Base-by-base conservation (phyloP, 2,797 vertebrate genomes). In the Acipenser ruthenus region DNA sequence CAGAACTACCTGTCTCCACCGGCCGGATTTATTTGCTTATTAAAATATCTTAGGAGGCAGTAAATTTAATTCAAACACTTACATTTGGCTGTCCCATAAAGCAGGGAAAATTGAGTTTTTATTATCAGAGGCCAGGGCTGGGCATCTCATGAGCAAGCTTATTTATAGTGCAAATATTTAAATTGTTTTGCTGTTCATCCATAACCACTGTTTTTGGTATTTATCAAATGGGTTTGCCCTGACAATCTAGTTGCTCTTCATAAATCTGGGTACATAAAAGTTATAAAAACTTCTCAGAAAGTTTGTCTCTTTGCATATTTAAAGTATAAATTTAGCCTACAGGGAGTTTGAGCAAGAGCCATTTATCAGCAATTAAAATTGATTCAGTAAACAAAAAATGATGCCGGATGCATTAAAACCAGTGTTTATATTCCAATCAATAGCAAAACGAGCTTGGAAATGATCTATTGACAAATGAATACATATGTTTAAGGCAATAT, bases 121-220 rank as follows among this genome's bases (percentile, higher is more conserved):
- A 65, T 18, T 56, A 51, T 51, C 23, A 51, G 50, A 18, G n/a
- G 23, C n/a, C 51, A 65, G 15, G 50, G 64, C 64, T 15, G 55
- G 12, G 12, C 55, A n/a, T 55, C 6, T 58, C 15, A 23, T 51
- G 50, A 53, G 69, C 37, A 50, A 63, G 23, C 52, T 58, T 62
- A 63, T 58, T 58, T 67, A 63, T 52, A 65, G 52, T 12, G 49
- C 68, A 67, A 72, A 69, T 77, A 23, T 37, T 37, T 37, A 2
- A 37, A 37, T 37, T 37, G 23, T 37, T 37, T 37, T 37, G 23
- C 23, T 37, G 23, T 4, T 37, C 23, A 37, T 37, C 23, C 4
- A 4, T 4, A 37, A 4, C 23, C 23, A 37, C 23, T 4, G 23
- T 37, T 37, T 37, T 37, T 37, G 4, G 23, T 37, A 37, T 37